Evolutionary conservation across 2,113 vertebrate genomes (phyloP), one percentile per base, ranked within the genome.

Genomic region (Crotalus helleri): DNA sequence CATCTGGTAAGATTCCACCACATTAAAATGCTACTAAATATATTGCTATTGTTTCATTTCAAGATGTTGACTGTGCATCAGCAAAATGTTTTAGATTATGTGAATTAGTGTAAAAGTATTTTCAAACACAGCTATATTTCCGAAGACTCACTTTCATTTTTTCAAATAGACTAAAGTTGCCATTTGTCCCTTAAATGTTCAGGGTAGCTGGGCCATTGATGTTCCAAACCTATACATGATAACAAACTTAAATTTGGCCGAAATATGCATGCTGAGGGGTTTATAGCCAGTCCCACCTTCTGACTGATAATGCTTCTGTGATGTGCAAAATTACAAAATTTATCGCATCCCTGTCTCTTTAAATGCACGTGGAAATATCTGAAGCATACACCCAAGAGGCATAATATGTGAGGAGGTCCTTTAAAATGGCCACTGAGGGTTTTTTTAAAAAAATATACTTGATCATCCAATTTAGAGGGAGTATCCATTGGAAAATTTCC

Each of bases 41-140:
- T 61, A 33, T 94, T 94, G 54, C 51, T 93, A 1, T 11, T 93
- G 13, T 57, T 19, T 51, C 49, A 44, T 94, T n/a, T 91, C 26
- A 33, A 21, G 85, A 88, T 92, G 94, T 49, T 90, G 93, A 57
- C 39, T 87, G 93, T 93, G n/a, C 91, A 90, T 90, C 93, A 93
- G 93, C 58, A 29, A 49, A 4, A 87, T 95, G 81, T 85, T 94
- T 53, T 90, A 46, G 33, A 90, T 95, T 61, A 58, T 44, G 61
- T 95, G 94, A 89, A 95, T 89, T 90, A 2, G 12, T 93, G 88
- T 87, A 26, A 87, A 61, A 87, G 2, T 5, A 91, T 96, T 93
- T 95, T 54, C 90, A 92, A 19, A 23, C 91, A 3, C 69, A 85
- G 2, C 0, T 81, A 92, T 87, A 85, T 81, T 44, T 93, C 49